A percentile compares a stretch with the other conserved stretches of the same genome.
These are phyloP conservation scores for Ianthella basta DNA, from an alignment of 37 sponge, comb jelly and placozoan species.

Conservation along the genomic window DNA sequence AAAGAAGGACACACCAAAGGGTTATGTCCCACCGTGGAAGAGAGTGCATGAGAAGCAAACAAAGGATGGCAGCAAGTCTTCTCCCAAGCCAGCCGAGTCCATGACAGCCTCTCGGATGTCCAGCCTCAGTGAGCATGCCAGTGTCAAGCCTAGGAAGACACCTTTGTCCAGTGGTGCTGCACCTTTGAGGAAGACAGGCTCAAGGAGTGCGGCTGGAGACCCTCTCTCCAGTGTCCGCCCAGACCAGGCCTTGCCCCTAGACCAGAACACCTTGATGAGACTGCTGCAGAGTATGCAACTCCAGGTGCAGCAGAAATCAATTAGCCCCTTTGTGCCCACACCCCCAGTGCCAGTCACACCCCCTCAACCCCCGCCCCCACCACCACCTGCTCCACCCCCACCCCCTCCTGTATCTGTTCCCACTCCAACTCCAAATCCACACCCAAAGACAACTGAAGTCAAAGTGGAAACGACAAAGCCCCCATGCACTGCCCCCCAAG, in stretches of 20 bases:
- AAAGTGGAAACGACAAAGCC: not conserved
- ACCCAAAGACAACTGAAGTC: not conserved
- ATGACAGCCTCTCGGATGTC: not conserved
- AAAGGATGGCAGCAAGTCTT: not conserved
- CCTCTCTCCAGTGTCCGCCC: too few relatives aligned
- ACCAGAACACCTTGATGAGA: conserved; percentile 15
- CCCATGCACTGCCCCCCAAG: too few relatives aligned
- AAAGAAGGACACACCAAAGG: conserved; percentile 10
- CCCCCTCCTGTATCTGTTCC: conserved; percentile 26
- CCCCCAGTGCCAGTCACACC: not conserved
- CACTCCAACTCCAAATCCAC: conserved; percentile 42
- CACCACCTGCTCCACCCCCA: too few relatives aligned
- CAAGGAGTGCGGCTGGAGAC: too few relatives aligned
- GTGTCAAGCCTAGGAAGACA: conserved; percentile 9
- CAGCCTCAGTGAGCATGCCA: not conserved
- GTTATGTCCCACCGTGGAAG: conserved; percentile 19
- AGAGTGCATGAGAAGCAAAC: conserved; percentile 12
- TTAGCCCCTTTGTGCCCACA: not conserved
- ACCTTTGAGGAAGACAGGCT: too few relatives aligned
- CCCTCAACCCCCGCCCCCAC: not conserved
- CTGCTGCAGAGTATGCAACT: not conserved
- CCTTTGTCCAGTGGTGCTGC: not conserved
- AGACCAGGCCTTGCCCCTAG: conserved; percentile 9
- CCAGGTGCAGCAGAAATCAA: not conserved
- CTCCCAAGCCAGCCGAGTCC: not conserved